Evolutionary conservation across 2,888 invertebrate genomes (phyloP).

Genomic region (Callimorpha dominula): DNA sequence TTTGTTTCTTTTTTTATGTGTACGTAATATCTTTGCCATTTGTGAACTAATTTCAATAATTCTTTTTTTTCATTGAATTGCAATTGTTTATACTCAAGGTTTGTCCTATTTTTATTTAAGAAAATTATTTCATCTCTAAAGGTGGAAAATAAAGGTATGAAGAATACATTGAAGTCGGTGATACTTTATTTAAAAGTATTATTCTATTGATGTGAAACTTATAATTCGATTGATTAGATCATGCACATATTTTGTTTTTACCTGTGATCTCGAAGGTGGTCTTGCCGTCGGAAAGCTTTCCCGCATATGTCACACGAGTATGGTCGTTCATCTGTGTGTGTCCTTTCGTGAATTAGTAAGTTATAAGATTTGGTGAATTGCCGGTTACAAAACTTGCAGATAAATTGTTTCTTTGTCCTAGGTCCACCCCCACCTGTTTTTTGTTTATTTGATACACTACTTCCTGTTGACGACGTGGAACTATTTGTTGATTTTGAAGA

Average conservation of each 20-base stretch:
- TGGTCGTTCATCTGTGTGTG: conserved; percentile 98
- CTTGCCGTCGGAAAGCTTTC: conserved; percentile 99
- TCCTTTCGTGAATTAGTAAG: conserved; percentile 98
- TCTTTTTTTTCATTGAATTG: too few relatives aligned
- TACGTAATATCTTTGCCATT: too few relatives aligned
- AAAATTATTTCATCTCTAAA: too few relatives aligned
- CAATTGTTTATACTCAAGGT: too few relatives aligned
- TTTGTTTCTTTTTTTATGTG: too few relatives aligned
- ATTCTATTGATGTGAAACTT: background rate
- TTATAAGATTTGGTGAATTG: conserved; percentile 99
- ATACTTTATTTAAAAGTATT: too few relatives aligned
- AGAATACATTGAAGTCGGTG: too few relatives aligned
- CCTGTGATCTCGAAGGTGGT: conserved; percentile 97
- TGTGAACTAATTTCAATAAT: too few relatives aligned
- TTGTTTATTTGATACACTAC: conserved; percentile 81
- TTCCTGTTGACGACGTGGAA: conserved; percentile 77
- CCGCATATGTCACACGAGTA: conserved; percentile 99
- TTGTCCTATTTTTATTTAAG: too few relatives aligned
- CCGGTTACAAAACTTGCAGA: conserved; percentile 98
- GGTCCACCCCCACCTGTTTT: conserved; percentile 88
- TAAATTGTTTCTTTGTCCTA: conserved; percentile 98
- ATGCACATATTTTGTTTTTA: conserved; percentile 74
- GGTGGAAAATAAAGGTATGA: too few relatives aligned
- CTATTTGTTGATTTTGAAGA: conserved; percentile 82
- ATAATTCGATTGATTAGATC: background rate